A percentile compares a stretch with the other conserved stretches of the same genome.
These are phyloP conservation scores for Paratrypauchen microcephalus DNA, from an alignment of 2,797 vertebrate genomes.

Conservation along the genomic window DNA sequence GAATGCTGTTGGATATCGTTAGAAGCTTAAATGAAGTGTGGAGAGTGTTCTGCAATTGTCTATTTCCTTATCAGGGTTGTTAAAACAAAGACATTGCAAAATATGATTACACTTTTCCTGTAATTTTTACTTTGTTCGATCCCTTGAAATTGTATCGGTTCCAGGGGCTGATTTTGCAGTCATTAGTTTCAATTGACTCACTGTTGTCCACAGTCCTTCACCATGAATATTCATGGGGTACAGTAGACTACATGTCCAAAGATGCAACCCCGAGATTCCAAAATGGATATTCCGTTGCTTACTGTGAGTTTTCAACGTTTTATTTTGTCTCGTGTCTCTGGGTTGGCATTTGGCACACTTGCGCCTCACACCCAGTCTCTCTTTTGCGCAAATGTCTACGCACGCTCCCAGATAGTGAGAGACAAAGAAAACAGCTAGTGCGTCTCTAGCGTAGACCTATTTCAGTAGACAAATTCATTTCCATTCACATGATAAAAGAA, in stretches of 20 bases:
- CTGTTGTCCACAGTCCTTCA: background rate
- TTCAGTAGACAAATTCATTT: conserved; percentile 26
- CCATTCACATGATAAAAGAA: conserved; percentile 3
- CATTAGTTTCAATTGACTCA: background rate
- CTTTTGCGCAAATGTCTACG: conserved; percentile 59
- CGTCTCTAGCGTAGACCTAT: conserved; percentile 12
- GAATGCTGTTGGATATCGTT: background rate
- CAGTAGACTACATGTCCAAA: background rate
- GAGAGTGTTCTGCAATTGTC: too few relatives aligned
- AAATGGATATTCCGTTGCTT: conserved; percentile 38
- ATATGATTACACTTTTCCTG: background rate
- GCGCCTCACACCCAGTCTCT: conserved; percentile 36
- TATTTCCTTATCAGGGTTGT: background rate
- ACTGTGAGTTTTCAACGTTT: background rate
- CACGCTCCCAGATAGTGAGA: conserved; percentile 47
- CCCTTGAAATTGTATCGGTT: background rate
- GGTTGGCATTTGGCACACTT: background rate
- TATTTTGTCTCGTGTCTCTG: background rate
- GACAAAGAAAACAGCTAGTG: conserved; percentile 60
- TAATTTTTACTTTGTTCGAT: background rate
- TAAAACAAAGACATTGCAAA: background rate
- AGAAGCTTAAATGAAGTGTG: background rate
- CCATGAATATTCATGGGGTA: background rate
- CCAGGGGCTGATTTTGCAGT: background rate
- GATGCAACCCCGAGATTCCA: background rate